Base-by-base conservation (phyloP, 1,140 invertebrate species). In the Aphelenchoides avenae region DNA sequence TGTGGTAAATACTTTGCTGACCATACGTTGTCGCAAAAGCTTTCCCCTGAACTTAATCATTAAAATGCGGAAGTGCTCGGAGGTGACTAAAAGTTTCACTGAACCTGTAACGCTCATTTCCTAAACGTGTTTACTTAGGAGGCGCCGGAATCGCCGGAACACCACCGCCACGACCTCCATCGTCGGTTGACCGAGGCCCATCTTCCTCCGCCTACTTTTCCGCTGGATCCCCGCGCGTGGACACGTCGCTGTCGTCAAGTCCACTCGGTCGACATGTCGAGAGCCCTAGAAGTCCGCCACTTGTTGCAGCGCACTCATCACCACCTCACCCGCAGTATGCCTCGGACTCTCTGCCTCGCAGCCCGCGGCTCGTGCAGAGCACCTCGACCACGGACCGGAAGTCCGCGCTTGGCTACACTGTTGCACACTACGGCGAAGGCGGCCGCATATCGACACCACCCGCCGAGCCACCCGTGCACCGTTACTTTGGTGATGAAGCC, bases 331-430 rank as follows among this genome's bases (percentile, higher is more conserved):
- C 4, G 18, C 34, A 31, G 22, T 36, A 7, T 27, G 31, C 18
- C 22, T 44, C 13, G 11, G 33, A 26, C 24, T 31, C 31, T 31
- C 49, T 26, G 37, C 56, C n/a, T n/a, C n/a, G 40, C 26, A 51
- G 36, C 42, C 33, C n/a, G 18, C 30, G 22, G 13, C n/a, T 57
- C 27, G 36, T 63, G 13, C 24, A 59, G 29, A 34, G 37, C 47
- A 41, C 41, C 26, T 6, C 24, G 36, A 11, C 52, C n/a, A 46
- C 13, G 27, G 5, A 33, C 39, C 34, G 15, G 37, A 30, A 31
- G 54, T 36, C 37, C 30, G 22, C 24, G 20, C 31, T 74, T n/a
- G 71, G 71, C n/a, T 74, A 69, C 36, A 69, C 67, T 7, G 68
- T 75, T 33, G 64, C 69, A 13, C 52, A 75, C 26, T 62, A 68